Percentiles rank a stretch among this genome's conserved stretches.
These are phyloP conservation scores for Chiloscyllium punctatum DNA, from an alignment of 2,797 vertebrate species.

Conservation along the genomic window DNA sequence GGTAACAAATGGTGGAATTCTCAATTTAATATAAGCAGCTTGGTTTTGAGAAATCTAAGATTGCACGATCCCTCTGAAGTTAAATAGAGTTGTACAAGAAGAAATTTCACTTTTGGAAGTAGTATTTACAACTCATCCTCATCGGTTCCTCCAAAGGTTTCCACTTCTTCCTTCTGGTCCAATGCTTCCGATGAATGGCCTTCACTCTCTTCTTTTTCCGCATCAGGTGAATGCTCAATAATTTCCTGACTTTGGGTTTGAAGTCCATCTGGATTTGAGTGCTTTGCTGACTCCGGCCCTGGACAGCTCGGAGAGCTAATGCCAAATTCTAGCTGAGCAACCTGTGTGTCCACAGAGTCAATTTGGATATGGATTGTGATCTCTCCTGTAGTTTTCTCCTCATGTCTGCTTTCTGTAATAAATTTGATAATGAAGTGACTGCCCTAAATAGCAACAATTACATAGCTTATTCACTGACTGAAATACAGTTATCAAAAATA, in stretches of 20 bases:
- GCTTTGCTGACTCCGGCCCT: not conserved
- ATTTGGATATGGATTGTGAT: slow-evolving; percentile 8
- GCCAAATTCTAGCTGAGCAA: not conserved
- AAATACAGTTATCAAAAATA: not conserved
- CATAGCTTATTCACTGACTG: too few relatives aligned
- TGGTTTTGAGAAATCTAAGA: not conserved
- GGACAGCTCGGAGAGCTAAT: not conserved
- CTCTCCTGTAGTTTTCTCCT: not conserved
- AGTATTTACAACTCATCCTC: not conserved
- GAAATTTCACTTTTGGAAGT: not conserved
- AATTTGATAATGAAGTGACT: not conserved
- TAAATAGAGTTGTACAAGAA: not conserved
- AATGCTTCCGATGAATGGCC: not conserved
- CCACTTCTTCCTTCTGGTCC: not conserved
- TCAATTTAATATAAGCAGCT: slow-evolving; percentile 8
- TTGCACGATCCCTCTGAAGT: not conserved
- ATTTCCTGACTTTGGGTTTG: not conserved
- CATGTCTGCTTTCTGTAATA: not conserved
- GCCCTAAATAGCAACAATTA: not conserved
- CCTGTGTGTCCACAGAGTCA: not conserved
- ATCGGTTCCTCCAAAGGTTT: not conserved
- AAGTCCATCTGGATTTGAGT: not conserved
- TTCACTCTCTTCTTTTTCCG: not conserved
- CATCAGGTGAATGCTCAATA: not conserved
- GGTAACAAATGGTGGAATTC: not conserved